phyloP scores from a whole-genome alignment of 1,140 invertebrate species.

The Cepaea nemoralis region DNA sequence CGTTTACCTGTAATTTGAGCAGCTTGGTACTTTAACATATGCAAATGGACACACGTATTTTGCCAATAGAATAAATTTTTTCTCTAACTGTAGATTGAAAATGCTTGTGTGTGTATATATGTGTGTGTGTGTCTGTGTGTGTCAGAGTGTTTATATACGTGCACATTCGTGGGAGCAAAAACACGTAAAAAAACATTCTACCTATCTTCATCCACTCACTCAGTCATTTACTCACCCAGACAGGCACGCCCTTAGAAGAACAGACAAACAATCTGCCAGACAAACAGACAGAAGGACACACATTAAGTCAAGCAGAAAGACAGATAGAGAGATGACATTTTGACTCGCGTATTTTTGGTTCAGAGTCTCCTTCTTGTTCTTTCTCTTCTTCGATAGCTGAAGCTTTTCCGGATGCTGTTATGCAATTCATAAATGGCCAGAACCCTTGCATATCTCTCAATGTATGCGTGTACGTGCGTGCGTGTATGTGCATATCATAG shows the following conservation, averaged over 20 bases:
- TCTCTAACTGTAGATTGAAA: too few species aligned
- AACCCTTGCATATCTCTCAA: background rate
- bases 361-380: background rate
- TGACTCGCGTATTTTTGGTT: too few species aligned
- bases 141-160: too few species aligned
- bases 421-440: background rate
- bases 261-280: background rate
- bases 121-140: too few species aligned
- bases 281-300: background rate
- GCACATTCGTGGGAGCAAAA: too few species aligned
- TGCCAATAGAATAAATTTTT: too few species aligned
- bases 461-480: background rate
- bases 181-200: too few species aligned
- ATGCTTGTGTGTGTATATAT: too few species aligned
- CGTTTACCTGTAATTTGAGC: too few species aligned
- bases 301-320: background rate
- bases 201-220: background rate
- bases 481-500: background rate
- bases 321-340: too few species aligned
- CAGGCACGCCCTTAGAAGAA: background rate
- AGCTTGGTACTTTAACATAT: too few species aligned
- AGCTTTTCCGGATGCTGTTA: background rate
- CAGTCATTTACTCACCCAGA: background rate
- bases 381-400: constrained; percentile 16
- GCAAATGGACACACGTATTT: too few species aligned